phyloP scores from a whole-genome alignment of 2,888 invertebrate genomes.

The Amiota communis region DNA sequence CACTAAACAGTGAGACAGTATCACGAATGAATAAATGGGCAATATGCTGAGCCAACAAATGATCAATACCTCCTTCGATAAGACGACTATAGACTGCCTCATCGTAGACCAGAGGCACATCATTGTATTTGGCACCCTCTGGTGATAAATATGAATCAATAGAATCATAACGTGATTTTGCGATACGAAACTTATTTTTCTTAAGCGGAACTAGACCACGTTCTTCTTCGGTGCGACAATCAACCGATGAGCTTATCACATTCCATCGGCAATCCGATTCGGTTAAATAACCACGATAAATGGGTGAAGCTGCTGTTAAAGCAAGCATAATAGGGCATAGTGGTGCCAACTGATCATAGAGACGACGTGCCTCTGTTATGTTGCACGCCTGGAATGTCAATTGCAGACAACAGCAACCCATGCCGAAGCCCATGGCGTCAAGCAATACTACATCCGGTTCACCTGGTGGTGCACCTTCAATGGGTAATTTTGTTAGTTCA shows the following conservation, averaged over 20 bases:
- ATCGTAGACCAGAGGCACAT: conserved; percentile 92
- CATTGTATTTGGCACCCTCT: conserved; percentile 92
- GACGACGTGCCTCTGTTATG: conserved; percentile 92
- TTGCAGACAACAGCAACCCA: conserved; percentile 99
- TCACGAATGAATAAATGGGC: conserved; percentile 99
- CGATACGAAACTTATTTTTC: conserved; percentile 86
- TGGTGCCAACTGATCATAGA: conserved; percentile 98
- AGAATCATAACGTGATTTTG: conserved; percentile 97
- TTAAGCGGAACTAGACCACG: conserved; percentile 83
- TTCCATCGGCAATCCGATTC: conserved; percentile 99
- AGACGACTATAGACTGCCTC: conserved; percentile 86
- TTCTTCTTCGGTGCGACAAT: conserved; percentile 95
- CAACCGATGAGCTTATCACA: conserved; percentile 95
- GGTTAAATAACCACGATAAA: conserved; percentile 93
- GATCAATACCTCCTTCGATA: conserved; percentile 91
- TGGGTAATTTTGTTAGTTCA: conserved; percentile 87
- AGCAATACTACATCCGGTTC: conserved; percentile 94
- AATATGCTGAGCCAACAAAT: conserved; percentile 92
- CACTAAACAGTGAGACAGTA: conserved; percentile 94
- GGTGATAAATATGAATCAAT: conserved; percentile 97
- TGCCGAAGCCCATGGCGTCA: conserved; percentile 99
- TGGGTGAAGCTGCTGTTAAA: conserved; percentile 95
- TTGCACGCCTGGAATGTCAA: conserved; percentile 95
- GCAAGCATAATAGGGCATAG: conserved; percentile 98
- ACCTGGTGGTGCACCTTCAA: conserved; percentile 85